Percentiles rank a stretch among this genome's conserved stretches.
Evolutionary conservation across 2,888 invertebrate genomes (phyloP).

Genomic region (Stratiomys singularior): DNA sequence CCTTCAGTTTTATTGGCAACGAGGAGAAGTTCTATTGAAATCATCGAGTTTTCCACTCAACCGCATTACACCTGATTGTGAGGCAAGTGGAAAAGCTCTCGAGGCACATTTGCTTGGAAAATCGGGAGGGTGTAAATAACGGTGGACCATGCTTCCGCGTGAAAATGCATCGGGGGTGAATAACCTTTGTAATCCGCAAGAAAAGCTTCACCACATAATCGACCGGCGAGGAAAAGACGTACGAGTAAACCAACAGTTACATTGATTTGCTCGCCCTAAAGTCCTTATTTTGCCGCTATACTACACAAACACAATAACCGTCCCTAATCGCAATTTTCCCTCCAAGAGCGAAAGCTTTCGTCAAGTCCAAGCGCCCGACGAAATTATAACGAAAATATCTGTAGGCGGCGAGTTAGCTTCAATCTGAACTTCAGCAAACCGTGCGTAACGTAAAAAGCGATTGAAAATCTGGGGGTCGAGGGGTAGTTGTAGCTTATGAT

Average conservation of each 20-base stretch:
- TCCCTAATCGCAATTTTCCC: neutral
- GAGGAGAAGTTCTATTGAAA: slow-evolving; percentile 9
- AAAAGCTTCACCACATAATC: neutral
- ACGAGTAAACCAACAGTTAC: slow-evolving; percentile 19
- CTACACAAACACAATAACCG: slow-evolving; percentile 19
- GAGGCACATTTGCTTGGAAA: neutral
- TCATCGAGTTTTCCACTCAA: slow-evolving; percentile 32
- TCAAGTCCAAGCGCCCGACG: slow-evolving; percentile 9
- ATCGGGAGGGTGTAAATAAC: neutral
- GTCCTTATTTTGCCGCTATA: neutral
- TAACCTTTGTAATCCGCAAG: slow-evolving; percentile 12
- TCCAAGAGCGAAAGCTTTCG: slow-evolving; percentile 36
- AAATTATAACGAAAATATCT: neutral
- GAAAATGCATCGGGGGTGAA: slow-evolving; percentile 33
- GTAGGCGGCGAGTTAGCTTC: neutral
- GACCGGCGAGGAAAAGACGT: neutral
- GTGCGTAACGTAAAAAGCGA: neutral
- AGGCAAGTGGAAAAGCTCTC: neutral
- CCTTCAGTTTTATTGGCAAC: slow-evolving; percentile 31
- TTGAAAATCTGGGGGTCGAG: slow-evolving; percentile 1
- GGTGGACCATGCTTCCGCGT: neutral
- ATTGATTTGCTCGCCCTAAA: neutral
- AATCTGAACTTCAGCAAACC: neutral
- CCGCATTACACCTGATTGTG: slow-evolving; percentile 21
- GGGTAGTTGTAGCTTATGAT: too few species aligned